A percentile compares a stretch with the other conserved stretches of the same genome.
Conservation (phyloP, 2,113 vertebrate species). For the Zapus hudsonius region DNA sequence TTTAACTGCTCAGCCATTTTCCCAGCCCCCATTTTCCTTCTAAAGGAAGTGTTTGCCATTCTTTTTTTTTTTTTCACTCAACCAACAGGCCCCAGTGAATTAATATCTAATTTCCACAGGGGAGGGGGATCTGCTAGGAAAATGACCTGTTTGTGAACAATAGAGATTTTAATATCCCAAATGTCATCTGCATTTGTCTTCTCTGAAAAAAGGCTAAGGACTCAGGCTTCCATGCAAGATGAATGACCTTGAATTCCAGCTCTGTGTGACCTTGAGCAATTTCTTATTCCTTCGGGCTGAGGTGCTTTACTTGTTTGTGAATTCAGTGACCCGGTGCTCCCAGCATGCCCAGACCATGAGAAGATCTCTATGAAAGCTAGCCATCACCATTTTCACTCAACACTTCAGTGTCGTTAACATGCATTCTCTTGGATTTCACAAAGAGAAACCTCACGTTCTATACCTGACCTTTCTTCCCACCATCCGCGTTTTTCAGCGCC, state of each 20-base stretch:
- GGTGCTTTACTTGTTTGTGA: neutral
- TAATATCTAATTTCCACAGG: constrained; percentile 1
- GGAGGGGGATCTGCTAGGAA: neutral
- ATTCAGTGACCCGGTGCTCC: neutral
- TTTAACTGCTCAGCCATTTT: too few species aligned
- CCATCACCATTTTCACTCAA: neutral
- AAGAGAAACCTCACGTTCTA: neutral
- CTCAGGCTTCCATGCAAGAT: neutral
- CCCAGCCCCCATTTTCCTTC: too few species aligned
- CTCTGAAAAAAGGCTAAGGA: neutral
- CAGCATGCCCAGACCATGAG: neutral
- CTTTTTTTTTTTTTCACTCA: neutral
- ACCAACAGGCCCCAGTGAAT: neutral
- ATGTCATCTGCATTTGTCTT: neutral
- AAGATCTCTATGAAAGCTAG: neutral
- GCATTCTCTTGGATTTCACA: neutral
- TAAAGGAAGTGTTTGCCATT: neutral
- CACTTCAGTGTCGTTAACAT: neutral
- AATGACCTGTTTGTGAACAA: constrained; percentile 15
- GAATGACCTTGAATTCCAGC: neutral
- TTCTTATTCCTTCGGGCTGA: neutral
- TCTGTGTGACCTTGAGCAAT: neutral
- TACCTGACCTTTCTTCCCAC: neutral
- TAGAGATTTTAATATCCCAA: neutral
- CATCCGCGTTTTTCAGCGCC: too few species aligned